These are phyloP conservation scores for Euwallacea fornicatus DNA, from an alignment of 1,140 invertebrate species.

Conservation along the genomic window DNA sequence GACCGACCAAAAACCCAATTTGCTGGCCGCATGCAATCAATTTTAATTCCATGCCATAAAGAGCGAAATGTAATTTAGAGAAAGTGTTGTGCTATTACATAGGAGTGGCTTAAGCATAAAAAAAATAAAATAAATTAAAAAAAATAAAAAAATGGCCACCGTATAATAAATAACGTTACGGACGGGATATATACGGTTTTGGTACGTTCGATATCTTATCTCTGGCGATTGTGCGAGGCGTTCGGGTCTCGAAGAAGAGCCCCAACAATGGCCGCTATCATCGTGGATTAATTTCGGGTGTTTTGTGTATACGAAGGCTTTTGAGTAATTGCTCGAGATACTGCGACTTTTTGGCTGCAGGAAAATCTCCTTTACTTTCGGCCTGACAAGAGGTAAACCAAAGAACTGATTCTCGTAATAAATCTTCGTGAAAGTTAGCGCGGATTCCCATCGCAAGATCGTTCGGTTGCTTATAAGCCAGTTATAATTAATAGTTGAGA, in stretches of 20 bases:
- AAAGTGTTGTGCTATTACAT: conserved; percentile 11
- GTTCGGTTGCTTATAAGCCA: conserved; percentile 2
- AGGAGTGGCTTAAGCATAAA: neutral
- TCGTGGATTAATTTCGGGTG: neutral
- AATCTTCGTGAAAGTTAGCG: conserved; percentile 6
- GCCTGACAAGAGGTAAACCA: too few species aligned
- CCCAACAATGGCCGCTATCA: neutral
- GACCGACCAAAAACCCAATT: too few species aligned
- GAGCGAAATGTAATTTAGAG: conserved; percentile 12
- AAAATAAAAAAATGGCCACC: neutral
- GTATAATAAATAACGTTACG: conserved; percentile 5
- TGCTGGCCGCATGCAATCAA: too few species aligned
- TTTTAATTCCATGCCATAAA: conserved; percentile 1
- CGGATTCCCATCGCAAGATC: conserved; percentile 5
- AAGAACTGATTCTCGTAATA: neutral
- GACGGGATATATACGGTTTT: neutral
- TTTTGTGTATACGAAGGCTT: neutral
- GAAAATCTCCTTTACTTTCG: too few species aligned
- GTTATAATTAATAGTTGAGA: conserved; percentile 7
- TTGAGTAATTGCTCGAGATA: neutral
- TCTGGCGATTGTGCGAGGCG: neutral
- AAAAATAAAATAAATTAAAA: too few species aligned
- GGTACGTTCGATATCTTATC: conserved; percentile 6
- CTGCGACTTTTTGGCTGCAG: too few species aligned
- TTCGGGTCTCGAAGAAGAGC: neutral